Conservation (phyloP, 2,113 vertebrate species). For the Stegostoma tigrinum region DNA sequence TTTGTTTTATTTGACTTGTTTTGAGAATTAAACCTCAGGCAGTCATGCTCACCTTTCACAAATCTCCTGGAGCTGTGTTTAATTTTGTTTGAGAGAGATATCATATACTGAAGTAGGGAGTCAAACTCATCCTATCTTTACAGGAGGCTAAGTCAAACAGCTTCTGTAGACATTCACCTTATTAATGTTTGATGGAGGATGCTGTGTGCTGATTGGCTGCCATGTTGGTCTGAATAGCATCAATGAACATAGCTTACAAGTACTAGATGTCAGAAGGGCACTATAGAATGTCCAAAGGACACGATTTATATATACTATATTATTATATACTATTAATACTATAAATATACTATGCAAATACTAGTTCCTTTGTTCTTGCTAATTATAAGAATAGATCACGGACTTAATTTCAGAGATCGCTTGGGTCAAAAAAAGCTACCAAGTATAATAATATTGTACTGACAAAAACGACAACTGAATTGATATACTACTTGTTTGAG, state of each 20-base stretch:
- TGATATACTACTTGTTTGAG: neutral
- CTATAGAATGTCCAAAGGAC: too few species aligned
- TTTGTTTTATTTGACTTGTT: neutral
- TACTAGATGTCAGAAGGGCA: neutral
- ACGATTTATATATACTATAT: too few species aligned
- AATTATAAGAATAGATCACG: neutral
- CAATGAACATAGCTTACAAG: neutral
- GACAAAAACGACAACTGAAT: neutral
- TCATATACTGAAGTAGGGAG: neutral
- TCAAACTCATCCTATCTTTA: neutral
- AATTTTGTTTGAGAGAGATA: neutral
- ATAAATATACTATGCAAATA: neutral
- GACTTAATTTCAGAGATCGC: neutral
- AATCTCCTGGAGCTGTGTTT: neutral
- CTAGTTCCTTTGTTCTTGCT: neutral
- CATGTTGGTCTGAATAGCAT: neutral
- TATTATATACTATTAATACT: too few species aligned
- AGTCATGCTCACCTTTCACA: neutral
- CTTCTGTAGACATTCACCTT: neutral
- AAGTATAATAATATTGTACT: neutral
- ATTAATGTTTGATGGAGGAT: neutral
- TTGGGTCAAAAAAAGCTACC: neutral
- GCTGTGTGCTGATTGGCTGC: neutral
- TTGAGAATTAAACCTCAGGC: slow-evolving; percentile 1
- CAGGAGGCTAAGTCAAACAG: neutral